Conservation (phyloP, 1,140 invertebrate species). For the Cyrtorhinus lividipennis region DNA sequence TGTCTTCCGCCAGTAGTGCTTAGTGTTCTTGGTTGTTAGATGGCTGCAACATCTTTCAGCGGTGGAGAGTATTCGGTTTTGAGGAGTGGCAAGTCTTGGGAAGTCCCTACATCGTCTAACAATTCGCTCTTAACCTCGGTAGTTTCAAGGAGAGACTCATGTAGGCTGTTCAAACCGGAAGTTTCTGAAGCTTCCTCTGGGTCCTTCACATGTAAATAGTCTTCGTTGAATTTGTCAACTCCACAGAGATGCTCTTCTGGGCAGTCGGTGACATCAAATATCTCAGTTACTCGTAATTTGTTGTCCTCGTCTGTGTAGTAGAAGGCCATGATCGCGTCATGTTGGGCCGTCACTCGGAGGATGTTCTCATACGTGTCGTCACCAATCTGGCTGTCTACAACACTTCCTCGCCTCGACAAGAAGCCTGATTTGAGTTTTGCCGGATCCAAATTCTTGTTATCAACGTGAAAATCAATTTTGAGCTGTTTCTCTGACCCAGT, state of each 20-base stretch:
- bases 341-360: constrained; percentile 57
- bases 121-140: no score
- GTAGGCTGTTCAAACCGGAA: no score
- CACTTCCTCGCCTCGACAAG: constrained; percentile 19
- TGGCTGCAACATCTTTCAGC: no score
- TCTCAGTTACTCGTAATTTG: constrained; percentile 69
- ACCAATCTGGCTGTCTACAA: constrained; percentile 1
- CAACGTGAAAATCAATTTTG: constrained; percentile 44
- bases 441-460: constrained; percentile 25
- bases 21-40: no score
- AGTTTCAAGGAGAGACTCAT: no score
- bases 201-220: no score
- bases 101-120: no score
- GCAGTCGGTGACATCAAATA: constrained; percentile 62
- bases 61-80: no score
- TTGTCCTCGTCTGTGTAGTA: constrained; percentile 79
- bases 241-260: background rate
- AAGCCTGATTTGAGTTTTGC: background rate
- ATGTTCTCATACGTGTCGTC: constrained; percentile 77
- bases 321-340: constrained; percentile 76
- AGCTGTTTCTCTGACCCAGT: constrained; percentile 18
- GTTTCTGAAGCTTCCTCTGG: no score
- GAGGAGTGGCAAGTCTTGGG: no score
- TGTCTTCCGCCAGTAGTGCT: no score
- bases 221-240: background rate